Base-by-base conservation (phyloP, 2,797 vertebrate genomes). In the Aphelocoma californica region DNA sequence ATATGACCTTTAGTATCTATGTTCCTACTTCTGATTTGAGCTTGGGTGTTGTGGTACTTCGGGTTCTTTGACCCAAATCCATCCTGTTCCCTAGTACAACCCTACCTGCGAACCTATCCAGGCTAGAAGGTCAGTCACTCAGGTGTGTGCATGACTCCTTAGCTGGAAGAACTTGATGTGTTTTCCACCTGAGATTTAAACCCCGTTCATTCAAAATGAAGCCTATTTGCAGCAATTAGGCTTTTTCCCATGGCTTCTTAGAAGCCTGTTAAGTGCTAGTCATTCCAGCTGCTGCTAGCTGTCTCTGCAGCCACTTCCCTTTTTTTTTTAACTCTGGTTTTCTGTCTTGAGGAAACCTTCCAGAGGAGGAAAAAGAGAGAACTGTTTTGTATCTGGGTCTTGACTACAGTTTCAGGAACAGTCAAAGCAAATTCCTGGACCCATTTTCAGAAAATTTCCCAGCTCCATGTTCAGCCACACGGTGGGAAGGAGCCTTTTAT, bases 371-470 rank as follows among this genome's bases (percentile, higher is more conserved):
- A 61, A 51, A 40, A 57, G 31, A 69, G 20, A 50, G 5, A 72
- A 21, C 14, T 1, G 2, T 79, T 74, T 38, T 2, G 0, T 40
- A 2, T 50, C 13, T 62, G 54, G 8, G 12, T 87, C 69, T 86
- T 86, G 40, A 67, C 23, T n/a, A 80, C 31, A 73, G 7, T 79
- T 84, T 87, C 53, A 65, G 58, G 31, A 81, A 42, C 69, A 45
- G 15, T 60, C 4, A 31, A 81, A 75, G 23, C 10, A 77, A 77
- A 87, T 75, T 87, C 32, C 18, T 91, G 86, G 36, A 71, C 15
- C 23, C 20, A 8, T 48, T 44, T 40, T 78, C 77, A 64, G 48
- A 66, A 82, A 54, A 92, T 44, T 38, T 72, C 26, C 7, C 13
- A 34, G 4, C 20, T 80, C 36, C 23, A 45, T 20, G 9, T 70